A percentile compares a stretch with the other conserved stretches of the same genome.
Evolutionary conservation across 1,140 invertebrate genomes (phyloP).

Genomic region (Drosophila sp.): DNA sequence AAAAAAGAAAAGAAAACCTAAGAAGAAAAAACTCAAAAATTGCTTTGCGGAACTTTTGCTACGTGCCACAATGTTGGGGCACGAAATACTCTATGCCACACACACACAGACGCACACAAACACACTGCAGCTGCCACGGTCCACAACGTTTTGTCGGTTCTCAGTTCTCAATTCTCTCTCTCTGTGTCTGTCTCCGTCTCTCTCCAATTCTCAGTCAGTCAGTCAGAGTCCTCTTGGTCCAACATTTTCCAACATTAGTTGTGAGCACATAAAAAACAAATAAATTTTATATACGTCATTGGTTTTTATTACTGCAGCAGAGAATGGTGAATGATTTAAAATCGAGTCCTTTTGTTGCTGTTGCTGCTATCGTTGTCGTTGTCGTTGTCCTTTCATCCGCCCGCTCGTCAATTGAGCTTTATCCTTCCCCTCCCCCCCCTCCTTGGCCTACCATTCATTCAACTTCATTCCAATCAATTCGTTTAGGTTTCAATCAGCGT

Average conservation of each 20-base stretch:
- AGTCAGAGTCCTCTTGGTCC: neutral
- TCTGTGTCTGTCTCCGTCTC: slow-evolving; percentile 10
- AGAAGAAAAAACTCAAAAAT: slow-evolving; percentile 65
- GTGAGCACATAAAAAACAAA: slow-evolving; percentile 78
- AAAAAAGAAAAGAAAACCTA: slow-evolving; percentile 11
- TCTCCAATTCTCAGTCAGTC: slow-evolving; percentile 23
- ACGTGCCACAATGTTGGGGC: slow-evolving; percentile 64
- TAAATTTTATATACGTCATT: slow-evolving; percentile 78
- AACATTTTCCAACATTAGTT: slow-evolving; percentile 62
- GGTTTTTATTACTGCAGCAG: slow-evolving; percentile 78
- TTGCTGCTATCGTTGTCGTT: slow-evolving; percentile 9
- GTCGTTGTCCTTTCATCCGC: neutral
- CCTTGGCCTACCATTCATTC: neutral
- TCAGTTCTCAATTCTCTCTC: slow-evolving; percentile 23
- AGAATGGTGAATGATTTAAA: slow-evolving; percentile 78
- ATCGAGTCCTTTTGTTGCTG: slow-evolving; percentile 19
- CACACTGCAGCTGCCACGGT: slow-evolving; percentile 51
- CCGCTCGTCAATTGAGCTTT: neutral
- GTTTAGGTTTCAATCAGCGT: slow-evolving; percentile 10
- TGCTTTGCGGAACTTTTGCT: slow-evolving; percentile 74
- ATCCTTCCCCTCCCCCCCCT: neutral
- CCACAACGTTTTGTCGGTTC: slow-evolving; percentile 38
- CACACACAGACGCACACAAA: too few species aligned
- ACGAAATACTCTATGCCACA: slow-evolving; percentile 44
- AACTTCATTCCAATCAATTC: slow-evolving; percentile 12